Percentiles rank a stretch among this genome's conserved stretches.
Conservation (phyloP, 2,113 vertebrate genomes). For the Percina caprodes region DNA sequence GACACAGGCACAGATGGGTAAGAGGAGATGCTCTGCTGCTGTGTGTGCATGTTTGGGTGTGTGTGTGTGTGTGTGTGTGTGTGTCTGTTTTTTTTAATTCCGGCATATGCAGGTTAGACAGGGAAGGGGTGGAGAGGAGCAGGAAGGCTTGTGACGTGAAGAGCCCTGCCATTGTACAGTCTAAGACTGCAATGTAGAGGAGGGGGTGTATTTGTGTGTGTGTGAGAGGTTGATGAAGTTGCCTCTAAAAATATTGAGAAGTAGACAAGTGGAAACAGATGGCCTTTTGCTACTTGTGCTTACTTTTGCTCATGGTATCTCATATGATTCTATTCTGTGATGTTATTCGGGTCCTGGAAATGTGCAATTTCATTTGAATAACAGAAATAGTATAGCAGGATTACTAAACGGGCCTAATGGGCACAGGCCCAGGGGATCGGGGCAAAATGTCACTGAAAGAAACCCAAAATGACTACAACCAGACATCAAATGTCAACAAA, state of each 20-base stretch:
- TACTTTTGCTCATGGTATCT: neutral
- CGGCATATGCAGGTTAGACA: neutral
- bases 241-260: neutral
- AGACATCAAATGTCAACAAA: neutral
- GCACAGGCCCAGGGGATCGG: neutral
- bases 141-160: constrained; percentile 23
- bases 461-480: neutral
- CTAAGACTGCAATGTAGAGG: neutral
- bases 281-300: neutral
- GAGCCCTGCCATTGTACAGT: constrained; percentile 13
- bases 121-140: neutral
- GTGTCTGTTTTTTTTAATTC: neutral
- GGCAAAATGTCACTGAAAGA: neutral
- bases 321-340: too few species aligned
- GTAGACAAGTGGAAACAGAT: constrained; percentile 12
- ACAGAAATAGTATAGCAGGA: neutral
- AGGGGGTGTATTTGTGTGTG: constrained; percentile 1
- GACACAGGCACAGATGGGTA: constrained; percentile 83
- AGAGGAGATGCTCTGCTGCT: constrained; percentile 51
- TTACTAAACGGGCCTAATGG: neutral
- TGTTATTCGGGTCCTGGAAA: neutral
- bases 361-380: neutral
- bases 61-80: neutral
- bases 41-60: neutral
- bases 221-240: constrained; percentile 27